Conservation (phyloP, 2,113 vertebrate species). For the cat (Felis catus) region F.catus_Fca126_mat1.0 CM031414.1:61808501-61809000, state of each 20-base stretch:
- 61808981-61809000: no score
- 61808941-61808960: no score
- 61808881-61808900: no score
- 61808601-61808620: not conserved
- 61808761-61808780: not conserved
- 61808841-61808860: no score
- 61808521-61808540: not conserved
- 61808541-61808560: not conserved
- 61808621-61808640: not conserved
- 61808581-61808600: not conserved
- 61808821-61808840: no score
- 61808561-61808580: not conserved
- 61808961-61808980: no score
- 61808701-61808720: not conserved
- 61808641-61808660: not conserved
- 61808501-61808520: not conserved
- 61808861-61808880: no score
- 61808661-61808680: not conserved
- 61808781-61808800: not conserved
- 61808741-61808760: not conserved
- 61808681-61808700: not conserved
- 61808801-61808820: not conserved
- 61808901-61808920: no score
- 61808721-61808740: not conserved
- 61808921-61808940: no score